A percentile compares a stretch with the other conserved stretches of the same genome.
Conservation (phyloP, 2,797 vertebrate genomes). For the Micropoecilia bifurca region DNA sequence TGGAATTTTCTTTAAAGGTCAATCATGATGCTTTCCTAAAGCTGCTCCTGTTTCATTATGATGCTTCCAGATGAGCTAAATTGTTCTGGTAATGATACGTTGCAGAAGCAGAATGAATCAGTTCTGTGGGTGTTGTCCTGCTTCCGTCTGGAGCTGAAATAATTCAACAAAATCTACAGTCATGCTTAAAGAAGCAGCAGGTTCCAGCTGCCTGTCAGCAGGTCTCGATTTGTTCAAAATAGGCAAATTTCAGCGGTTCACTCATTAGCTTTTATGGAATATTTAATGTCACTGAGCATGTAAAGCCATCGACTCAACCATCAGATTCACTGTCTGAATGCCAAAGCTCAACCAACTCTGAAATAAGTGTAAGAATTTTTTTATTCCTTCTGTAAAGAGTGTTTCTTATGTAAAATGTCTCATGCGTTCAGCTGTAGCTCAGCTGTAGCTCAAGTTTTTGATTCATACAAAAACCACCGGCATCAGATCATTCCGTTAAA, state of each 20-base stretch:
- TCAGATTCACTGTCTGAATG: background rate
- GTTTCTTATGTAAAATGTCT: background rate
- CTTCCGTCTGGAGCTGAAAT: background rate
- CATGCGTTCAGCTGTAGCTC: background rate
- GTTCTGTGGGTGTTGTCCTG: background rate
- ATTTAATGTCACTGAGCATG: conserved; percentile 12
- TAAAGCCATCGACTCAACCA: background rate
- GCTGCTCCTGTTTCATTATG: conserved; percentile 8
- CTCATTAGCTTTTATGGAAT: background rate
- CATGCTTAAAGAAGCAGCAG: background rate
- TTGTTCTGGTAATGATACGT: conserved; percentile 5
- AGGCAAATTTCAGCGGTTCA: conserved; percentile 26
- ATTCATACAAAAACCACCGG: background rate
- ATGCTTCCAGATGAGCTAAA: background rate
- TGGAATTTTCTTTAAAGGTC: background rate
- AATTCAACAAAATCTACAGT: background rate
- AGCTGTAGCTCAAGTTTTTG: background rate
- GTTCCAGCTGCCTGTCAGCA: background rate
- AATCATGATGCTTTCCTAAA: background rate
- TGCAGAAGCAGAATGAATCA: background rate
- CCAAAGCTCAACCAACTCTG: background rate
- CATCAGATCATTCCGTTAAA: background rate
- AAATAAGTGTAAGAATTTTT: background rate
- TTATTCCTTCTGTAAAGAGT: background rate
- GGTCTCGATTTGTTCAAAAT: background rate